phyloP scores from a whole-genome alignment of 1,140 invertebrate species.

The Habropoda laboriosa region DNA sequence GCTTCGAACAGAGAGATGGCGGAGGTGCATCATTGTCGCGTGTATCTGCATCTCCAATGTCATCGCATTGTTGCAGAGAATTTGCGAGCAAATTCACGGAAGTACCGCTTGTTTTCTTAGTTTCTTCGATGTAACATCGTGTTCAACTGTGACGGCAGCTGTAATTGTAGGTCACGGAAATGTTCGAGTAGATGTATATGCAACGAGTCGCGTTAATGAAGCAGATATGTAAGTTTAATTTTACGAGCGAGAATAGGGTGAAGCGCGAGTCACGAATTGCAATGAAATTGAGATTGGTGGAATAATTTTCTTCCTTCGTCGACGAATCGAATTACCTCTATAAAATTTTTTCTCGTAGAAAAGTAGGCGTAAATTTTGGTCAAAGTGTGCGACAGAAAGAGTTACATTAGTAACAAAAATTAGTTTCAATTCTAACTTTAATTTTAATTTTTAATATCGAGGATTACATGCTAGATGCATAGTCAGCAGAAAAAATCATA shows the following conservation, averaged over 20 bases:
- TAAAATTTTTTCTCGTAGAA: too few relatives aligned
- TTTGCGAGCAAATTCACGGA: background rate
- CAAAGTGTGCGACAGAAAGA: too few relatives aligned
- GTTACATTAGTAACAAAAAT: too few relatives aligned
- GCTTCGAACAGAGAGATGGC: background rate
- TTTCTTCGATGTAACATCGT: background rate
- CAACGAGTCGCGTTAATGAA: background rate
- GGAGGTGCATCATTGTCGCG: constrained; percentile 1
- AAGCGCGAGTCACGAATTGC: too few relatives aligned
- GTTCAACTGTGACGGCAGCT: background rate
- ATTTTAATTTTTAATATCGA: too few relatives aligned
- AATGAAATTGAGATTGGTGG: constrained; percentile 12
- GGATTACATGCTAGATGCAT: too few relatives aligned
- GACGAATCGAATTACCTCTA: too few relatives aligned
- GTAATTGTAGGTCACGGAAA: background rate
- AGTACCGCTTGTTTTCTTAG: background rate
- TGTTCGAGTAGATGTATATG: background rate
- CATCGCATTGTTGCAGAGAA: background rate
- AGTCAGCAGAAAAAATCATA: too few relatives aligned
- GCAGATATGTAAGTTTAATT: constrained; percentile 6
- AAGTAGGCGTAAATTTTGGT: too few relatives aligned
- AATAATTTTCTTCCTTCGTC: too few relatives aligned
- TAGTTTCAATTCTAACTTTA: too few relatives aligned
- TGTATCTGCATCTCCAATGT: background rate
- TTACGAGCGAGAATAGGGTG: background rate